Base-by-base conservation (phyloP, 2,888 invertebrate species). In the Eugnorisma glareosa region DNA sequence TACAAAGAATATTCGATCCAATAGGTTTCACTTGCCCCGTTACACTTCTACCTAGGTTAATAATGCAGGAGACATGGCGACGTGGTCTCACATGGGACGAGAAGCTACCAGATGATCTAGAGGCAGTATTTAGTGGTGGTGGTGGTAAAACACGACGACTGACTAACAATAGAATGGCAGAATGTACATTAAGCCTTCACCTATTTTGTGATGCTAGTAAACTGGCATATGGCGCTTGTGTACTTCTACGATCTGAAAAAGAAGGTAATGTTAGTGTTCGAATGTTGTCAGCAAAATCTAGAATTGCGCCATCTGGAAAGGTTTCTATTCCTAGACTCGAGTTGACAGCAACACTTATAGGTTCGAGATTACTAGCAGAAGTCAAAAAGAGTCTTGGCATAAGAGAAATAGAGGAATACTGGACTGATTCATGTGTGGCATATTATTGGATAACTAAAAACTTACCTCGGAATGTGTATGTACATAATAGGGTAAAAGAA, bases 181-280 rank as follows among this genome's bases (percentile, higher is more conserved):
- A 63, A 63, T 24, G 63, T 63, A 24, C 63, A 63, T 37, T 63
- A 63, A 63, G 64, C 15, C n/a, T 64, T 40, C 64, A 40, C 40
- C 40, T 64, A 40, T 64, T 64, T n/a, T 64, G 64, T n/a, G 64
- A 64, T 64, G 64, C 64, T 24, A 64, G 64, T 64, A 64, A 64
- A 64, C 40, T 40, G 40, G 64, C 64, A 40, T 64, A 64, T 64
- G 64, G 64, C 6, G n/a, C 67, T 43, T 57, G 70, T 71, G 70
- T 71, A 51, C 67, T 67, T 28, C 67, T 67, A 45, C 51, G 48
- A 40, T 48, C 70, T 71, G 70, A 71, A 59, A 70, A 43, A 59
- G 57, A 70, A 48, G 48, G 35, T 70, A 59, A 59, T 24, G 70
- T 70, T 48, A 70, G 48, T 70, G 43, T 57, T 40, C 70, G 18